phyloP scores from a whole-genome alignment of 1,140 invertebrate species.

The Probaryconus sp. region DNA sequence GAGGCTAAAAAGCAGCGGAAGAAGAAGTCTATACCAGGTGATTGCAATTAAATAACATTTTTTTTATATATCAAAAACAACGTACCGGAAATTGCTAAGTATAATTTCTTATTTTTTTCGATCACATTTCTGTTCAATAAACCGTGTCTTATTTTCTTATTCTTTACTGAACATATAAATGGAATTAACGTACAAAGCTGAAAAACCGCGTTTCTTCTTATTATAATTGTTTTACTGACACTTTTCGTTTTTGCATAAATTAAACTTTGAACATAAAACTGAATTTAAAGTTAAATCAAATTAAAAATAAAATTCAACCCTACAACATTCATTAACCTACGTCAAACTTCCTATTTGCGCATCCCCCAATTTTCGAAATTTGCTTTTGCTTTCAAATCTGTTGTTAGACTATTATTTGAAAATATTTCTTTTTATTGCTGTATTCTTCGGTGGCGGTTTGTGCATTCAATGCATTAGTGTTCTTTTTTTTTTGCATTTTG shows the following conservation, averaged over 20 bases:
- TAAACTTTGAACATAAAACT: constrained; percentile 33
- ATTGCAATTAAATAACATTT: constrained; percentile 76
- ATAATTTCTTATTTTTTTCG: constrained; percentile 30
- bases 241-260: constrained; percentile 8
- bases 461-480: constrained; percentile 64
- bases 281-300: constrained; percentile 31
- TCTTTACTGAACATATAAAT: not conserved
- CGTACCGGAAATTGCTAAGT: constrained; percentile 39
- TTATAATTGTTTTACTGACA: not conserved
- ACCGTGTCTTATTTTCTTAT: constrained; percentile 10
- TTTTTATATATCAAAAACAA: constrained; percentile 51
- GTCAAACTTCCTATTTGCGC: constrained; percentile 33
- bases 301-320: constrained; percentile 29
- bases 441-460: constrained; percentile 57
- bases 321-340: constrained; percentile 48
- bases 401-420: constrained; percentile 34
- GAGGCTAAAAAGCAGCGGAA: constrained; percentile 95
- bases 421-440: constrained; percentile 29
- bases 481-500: constrained; percentile 62
- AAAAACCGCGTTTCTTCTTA: not conserved
- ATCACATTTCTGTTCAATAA: constrained; percentile 5
- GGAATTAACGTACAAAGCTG: not conserved
- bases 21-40: constrained; percentile 92
- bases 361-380: constrained; percentile 41
- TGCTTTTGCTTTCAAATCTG: constrained; percentile 48